phyloP scores from a whole-genome alignment of 2,113 vertebrate species.

The Xenopus tropicalis region DNA sequence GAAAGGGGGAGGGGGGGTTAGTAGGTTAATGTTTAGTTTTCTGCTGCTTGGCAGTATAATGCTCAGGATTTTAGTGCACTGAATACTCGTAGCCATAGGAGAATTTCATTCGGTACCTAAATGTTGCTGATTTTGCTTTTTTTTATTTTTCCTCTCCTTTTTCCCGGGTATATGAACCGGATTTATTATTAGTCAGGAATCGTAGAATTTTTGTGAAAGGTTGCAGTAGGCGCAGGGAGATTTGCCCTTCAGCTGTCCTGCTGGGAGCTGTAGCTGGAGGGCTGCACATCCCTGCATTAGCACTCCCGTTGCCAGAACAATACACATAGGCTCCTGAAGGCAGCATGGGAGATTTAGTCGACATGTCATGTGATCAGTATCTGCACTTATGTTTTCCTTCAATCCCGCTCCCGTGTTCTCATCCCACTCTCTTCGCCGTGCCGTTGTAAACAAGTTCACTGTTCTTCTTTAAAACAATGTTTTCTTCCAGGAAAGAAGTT shows the following conservation, averaged over 20 bases:
- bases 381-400: too few species aligned
- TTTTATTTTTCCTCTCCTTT: neutral
- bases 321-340: too few species aligned
- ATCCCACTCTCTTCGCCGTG: too few species aligned
- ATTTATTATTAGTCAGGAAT: neutral
- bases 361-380: too few species aligned
- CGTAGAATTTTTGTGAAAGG: neutral
- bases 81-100: constrained; percentile 15
- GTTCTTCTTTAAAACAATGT: too few species aligned
- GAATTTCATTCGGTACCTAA: neutral
- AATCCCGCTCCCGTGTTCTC: too few species aligned
- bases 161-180: neutral
- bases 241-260: too few species aligned
- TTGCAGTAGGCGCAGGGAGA: neutral
- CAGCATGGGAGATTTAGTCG: too few species aligned
- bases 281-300: too few species aligned
- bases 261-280: too few species aligned
- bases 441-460: too few species aligned
- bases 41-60: constrained; percentile 29
- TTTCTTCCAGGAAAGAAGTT: neutral
- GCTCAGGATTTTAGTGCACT: constrained; percentile 40
- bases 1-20: neutral
- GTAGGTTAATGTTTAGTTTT: constrained; percentile 12
- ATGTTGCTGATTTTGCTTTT: neutral
- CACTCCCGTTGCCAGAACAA: too few species aligned